Conservation (phyloP, 1,140 invertebrate genomes). For the Calycopis cecrops region DNA sequence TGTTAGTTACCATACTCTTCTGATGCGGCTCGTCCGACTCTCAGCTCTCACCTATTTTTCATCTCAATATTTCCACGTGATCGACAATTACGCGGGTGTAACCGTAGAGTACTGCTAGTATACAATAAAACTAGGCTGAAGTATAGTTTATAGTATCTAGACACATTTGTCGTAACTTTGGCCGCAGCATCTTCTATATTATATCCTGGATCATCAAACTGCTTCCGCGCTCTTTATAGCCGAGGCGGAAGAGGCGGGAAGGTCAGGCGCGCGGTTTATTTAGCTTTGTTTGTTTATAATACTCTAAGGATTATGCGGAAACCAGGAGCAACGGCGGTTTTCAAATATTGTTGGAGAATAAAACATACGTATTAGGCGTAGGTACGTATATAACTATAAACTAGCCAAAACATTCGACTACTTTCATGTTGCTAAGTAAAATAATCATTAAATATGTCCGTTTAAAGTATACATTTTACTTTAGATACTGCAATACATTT, state of each 20-base stretch:
- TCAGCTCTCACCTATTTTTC: too few relatives aligned
- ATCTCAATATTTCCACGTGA: too few relatives aligned
- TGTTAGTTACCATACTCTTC: too few relatives aligned
- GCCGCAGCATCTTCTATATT: constrained; percentile 14
- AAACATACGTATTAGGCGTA: too few relatives aligned
- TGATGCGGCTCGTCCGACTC: too few relatives aligned
- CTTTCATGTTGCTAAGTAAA: neutral
- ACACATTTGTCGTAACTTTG: neutral
- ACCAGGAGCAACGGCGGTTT: neutral
- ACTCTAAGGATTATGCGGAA: constrained; percentile 25
- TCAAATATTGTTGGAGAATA: neutral
- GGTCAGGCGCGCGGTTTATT: constrained; percentile 42
- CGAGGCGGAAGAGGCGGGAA: constrained; percentile 55
- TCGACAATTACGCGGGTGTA: too few relatives aligned
- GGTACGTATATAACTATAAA: neutral
- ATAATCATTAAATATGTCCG: too few relatives aligned
- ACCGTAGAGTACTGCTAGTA: too few relatives aligned
- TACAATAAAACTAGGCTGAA: too few relatives aligned
- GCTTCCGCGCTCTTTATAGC: constrained; percentile 65
- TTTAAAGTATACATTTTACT: too few relatives aligned
- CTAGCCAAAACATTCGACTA: neutral
- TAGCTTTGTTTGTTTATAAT: constrained; percentile 29
- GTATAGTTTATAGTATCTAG: too few relatives aligned
- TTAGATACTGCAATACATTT: too few relatives aligned
- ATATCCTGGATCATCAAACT: constrained; percentile 28